Evolutionary conservation across 2,113 vertebrate species (phyloP).

Genomic region (Ciconia boyciana): DNA sequence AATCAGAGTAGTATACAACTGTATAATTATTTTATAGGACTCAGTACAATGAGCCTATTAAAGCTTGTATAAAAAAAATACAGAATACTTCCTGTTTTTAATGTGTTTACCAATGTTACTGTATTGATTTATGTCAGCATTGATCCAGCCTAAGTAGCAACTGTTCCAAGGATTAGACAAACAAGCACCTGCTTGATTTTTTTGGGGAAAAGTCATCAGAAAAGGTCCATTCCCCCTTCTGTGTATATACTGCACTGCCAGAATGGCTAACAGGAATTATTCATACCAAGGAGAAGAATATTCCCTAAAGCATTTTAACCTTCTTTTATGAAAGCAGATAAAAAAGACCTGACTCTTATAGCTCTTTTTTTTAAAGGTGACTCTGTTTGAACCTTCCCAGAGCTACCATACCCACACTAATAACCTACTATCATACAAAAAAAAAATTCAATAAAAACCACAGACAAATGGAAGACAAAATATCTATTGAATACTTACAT

Average conservation of each 20-base stretch:
- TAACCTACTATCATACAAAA: neutral
- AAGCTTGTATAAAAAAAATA: neutral
- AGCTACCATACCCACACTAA: neutral
- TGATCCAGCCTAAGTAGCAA: neutral
- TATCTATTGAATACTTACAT: neutral
- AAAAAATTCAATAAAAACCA: neutral
- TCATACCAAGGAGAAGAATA: neutral
- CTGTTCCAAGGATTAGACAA: neutral
- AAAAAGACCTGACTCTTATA: neutral
- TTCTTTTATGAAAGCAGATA: slow-evolving; percentile 17
- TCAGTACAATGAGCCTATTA: neutral
- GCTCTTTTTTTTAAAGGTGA: neutral
- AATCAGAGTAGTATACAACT: neutral
- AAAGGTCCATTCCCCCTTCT: neutral
- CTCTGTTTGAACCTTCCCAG: neutral
- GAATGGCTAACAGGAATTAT: neutral
- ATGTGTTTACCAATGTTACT: neutral
- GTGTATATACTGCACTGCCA: neutral
- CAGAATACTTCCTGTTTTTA: neutral
- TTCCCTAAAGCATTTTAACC: neutral
- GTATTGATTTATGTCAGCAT: neutral
- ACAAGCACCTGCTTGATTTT: neutral
- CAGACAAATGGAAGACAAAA: slow-evolving; percentile 5
- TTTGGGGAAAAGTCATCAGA: neutral
- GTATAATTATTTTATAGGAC: neutral